These are phyloP conservation scores for Napeogenes sylphis DNA, from an alignment of 2,888 invertebrate species.

Conservation along the genomic window DNA sequence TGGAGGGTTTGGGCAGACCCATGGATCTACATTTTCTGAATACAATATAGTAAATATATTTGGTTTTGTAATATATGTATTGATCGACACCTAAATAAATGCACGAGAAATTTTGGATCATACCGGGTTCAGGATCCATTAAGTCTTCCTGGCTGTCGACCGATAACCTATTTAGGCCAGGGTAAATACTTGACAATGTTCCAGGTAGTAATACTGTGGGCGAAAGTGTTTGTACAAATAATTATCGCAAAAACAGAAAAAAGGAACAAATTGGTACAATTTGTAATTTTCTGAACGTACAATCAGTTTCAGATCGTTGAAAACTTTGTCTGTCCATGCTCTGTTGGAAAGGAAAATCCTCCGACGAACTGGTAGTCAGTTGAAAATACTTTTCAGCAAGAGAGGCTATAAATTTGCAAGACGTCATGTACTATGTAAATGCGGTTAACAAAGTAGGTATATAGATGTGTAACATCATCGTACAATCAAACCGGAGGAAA, in stretches of 20 bases:
- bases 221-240: not conserved
- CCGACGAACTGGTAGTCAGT: constrained; percentile 45
- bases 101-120: constrained; percentile 20
- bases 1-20: constrained; percentile 84
- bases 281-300: constrained; percentile 28
- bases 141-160: constrained; percentile 51
- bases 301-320: constrained; percentile 32
- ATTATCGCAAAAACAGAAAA: too few relatives aligned
- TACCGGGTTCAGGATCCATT: constrained; percentile 38
- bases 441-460: too few relatives aligned
- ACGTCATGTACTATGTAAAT: not conserved
- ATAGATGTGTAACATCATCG: constrained; percentile 29
- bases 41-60: constrained; percentile 27
- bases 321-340: constrained; percentile 22
- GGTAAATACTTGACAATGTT: constrained; percentile 26
- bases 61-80: not conserved
- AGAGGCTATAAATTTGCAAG: constrained; percentile 29
- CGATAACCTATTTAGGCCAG: constrained; percentile 38
- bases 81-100: too few relatives aligned
- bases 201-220: constrained; percentile 30
- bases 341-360: constrained; percentile 33
- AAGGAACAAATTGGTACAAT: too few relatives aligned
- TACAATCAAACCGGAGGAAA: constrained; percentile 86
- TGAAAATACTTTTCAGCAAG: constrained; percentile 47
- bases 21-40: constrained; percentile 80